Evolutionary conservation across 2,113 vertebrate genomes (phyloP).

Genomic region (Ictalurus punctatus): DNA sequence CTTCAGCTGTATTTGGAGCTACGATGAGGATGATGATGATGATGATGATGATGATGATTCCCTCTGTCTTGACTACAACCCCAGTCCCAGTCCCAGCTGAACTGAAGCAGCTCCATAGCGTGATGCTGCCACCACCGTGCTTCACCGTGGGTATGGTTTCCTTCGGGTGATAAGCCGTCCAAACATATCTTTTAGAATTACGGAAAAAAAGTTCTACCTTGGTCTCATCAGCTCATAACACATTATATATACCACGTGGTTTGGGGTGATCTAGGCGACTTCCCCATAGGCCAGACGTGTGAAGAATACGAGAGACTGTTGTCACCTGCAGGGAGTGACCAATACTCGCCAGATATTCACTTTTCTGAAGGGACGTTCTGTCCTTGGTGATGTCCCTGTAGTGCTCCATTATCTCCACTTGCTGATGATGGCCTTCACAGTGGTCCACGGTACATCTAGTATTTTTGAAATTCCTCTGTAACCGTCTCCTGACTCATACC

Average conservation of each 20-base stretch:
- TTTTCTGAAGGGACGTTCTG: not conserved
- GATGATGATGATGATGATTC: not conserved
- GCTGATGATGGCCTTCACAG: not conserved
- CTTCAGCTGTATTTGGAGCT: not conserved
- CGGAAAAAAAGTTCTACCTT: not conserved
- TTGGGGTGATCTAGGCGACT: not conserved
- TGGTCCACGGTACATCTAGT: not conserved
- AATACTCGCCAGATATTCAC: not conserved
- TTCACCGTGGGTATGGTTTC: not conserved
- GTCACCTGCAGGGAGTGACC: not conserved
- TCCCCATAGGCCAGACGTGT: not conserved
- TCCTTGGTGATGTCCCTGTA: not conserved
- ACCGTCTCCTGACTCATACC: not conserved
- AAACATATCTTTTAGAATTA: too few species aligned
- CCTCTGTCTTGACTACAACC: not conserved
- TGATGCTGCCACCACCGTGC: not conserved
- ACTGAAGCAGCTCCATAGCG: not conserved
- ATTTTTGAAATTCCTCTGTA: not conserved
- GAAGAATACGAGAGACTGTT: not conserved
- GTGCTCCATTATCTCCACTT: not conserved
- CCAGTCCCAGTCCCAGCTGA: not conserved
- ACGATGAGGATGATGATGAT: not conserved
- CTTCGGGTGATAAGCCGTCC: not conserved
- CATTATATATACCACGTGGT: not conserved
- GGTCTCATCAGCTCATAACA: not conserved